phyloP scores from a whole-genome alignment of 1,140 invertebrate species.

The Maniola jurtina region DNA sequence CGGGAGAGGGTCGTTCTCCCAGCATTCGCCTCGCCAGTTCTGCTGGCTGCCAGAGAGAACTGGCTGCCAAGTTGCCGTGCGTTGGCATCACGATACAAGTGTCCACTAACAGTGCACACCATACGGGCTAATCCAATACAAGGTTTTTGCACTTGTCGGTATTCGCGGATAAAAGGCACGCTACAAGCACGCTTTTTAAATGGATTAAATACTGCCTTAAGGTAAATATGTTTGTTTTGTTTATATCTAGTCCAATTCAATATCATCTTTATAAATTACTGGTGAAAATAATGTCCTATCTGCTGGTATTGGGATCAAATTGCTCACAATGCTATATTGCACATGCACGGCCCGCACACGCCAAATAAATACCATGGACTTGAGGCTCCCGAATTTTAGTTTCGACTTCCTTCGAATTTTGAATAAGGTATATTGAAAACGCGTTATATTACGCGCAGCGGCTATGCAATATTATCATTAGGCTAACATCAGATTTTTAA shows the following conservation, averaged over 20 bases:
- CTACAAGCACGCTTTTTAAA: conserved; percentile 48
- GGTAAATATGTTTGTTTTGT: conserved; percentile 14
- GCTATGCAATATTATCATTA: too few relatives aligned
- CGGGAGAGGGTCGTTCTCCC: conserved; percentile 66
- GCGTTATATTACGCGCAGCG: too few relatives aligned
- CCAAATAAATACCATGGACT: too few relatives aligned
- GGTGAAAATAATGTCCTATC: too few relatives aligned
- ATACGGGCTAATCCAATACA: conserved; percentile 66
- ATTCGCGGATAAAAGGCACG: conserved; percentile 54
- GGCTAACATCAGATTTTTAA: too few relatives aligned
- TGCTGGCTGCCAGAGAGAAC: conserved; percentile 67
- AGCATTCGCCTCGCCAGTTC: conserved; percentile 68
- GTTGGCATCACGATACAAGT: conserved; percentile 62
- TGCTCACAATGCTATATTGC: too few relatives aligned
- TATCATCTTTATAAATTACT: neutral
- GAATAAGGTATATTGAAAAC: too few relatives aligned
- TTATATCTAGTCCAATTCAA: neutral
- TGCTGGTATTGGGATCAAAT: too few relatives aligned
- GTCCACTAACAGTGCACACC: conserved; percentile 52
- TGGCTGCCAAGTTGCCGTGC: conserved; percentile 66
- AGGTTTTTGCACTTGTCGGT: conserved; percentile 65
- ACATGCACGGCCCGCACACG: too few relatives aligned
- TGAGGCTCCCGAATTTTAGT: too few relatives aligned
- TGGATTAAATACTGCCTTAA: conserved; percentile 45
- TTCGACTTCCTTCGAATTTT: too few relatives aligned